phyloP scores from a whole-genome alignment of 2,113 vertebrate genomes.

The Hippocampus mohnikei region DNA sequence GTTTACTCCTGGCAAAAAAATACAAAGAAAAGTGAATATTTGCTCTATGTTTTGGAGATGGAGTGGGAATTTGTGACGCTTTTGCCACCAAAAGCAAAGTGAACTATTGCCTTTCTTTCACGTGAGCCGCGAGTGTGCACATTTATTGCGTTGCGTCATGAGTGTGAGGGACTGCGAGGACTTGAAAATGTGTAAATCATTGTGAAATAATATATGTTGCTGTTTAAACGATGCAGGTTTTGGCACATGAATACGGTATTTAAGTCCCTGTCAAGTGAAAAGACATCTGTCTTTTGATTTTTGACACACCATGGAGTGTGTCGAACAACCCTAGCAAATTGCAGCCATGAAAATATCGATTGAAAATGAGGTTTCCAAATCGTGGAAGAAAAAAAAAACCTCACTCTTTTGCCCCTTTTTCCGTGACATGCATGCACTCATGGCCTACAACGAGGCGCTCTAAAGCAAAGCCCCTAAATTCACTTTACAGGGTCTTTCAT shows the following conservation, averaged over 20 bases:
- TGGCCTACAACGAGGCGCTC: background rate
- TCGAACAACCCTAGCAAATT: no score
- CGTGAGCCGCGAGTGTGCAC: slow-evolving; percentile 16
- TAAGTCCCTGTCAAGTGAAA: background rate
- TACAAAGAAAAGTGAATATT: slow-evolving; percentile 32
- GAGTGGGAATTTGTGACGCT: slow-evolving; percentile 46
- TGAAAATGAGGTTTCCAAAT: no score
- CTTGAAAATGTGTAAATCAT: slow-evolving; percentile 26
- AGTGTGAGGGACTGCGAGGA: slow-evolving; percentile 1
- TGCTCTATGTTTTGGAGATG: slow-evolving; percentile 54
- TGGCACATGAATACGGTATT: slow-evolving; percentile 2
- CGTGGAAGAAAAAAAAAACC: no score
- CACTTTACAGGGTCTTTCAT: background rate
- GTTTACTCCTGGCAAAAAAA: slow-evolving; percentile 61
- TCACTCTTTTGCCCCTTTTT: background rate
- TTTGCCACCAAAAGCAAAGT: slow-evolving; percentile 46
- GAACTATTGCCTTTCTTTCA: slow-evolving; percentile 40
- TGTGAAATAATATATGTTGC: slow-evolving; percentile 9
- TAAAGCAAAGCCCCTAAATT: background rate
- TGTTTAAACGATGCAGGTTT: slow-evolving; percentile 24
- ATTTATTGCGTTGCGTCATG: slow-evolving; percentile 18
- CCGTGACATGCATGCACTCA: background rate
- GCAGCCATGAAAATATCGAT: background rate
- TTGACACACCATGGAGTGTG: no score
- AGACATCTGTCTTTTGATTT: background rate